A percentile compares a stretch with the other conserved stretches of the same genome.
These are phyloP conservation scores for Rhamnusium bicolor DNA, from an alignment of 2,888 invertebrate genomes.

Conservation along the genomic window DNA sequence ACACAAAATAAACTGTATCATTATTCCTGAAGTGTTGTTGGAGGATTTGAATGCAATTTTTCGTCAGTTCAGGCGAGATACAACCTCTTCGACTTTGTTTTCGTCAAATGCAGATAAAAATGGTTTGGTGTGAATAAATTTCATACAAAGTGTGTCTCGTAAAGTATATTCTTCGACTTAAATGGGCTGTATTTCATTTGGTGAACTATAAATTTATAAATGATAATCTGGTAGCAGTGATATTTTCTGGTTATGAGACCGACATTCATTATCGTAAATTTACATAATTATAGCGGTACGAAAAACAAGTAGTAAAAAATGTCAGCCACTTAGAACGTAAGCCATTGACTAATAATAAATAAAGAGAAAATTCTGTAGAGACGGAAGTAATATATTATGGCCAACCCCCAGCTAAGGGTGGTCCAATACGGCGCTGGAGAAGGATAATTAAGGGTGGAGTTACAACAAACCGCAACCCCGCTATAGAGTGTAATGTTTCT, in stretches of 20 bases:
- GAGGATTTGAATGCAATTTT: too few species aligned
- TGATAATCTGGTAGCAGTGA: slow-evolving; percentile 42
- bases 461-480: slow-evolving; percentile 62
- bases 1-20: too few species aligned
- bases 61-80: too few species aligned
- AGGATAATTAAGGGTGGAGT: slow-evolving; percentile 62
- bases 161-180: neutral
- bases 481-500: slow-evolving; percentile 62
- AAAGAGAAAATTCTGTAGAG: slow-evolving; percentile 59
- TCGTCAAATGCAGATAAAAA: neutral
- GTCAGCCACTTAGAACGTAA: slow-evolving; percentile 69
- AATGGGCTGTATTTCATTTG: slow-evolving; percentile 10
- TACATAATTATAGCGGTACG: slow-evolving; percentile 67
- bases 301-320: slow-evolving; percentile 70
- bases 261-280: slow-evolving; percentile 67
- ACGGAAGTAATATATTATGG: slow-evolving; percentile 52
- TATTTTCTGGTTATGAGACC: slow-evolving; percentile 46
- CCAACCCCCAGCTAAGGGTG: slow-evolving; percentile 63
- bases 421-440: slow-evolving; percentile 51
- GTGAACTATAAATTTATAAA: slow-evolving; percentile 32
- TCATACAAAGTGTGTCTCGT: neutral
- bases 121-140: neutral
- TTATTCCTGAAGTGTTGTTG: too few species aligned
- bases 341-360: slow-evolving; percentile 69
- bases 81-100: neutral